Evolutionary conservation across 1,140 invertebrate genomes (phyloP).

Genomic region (Cydia strobilella): DNA sequence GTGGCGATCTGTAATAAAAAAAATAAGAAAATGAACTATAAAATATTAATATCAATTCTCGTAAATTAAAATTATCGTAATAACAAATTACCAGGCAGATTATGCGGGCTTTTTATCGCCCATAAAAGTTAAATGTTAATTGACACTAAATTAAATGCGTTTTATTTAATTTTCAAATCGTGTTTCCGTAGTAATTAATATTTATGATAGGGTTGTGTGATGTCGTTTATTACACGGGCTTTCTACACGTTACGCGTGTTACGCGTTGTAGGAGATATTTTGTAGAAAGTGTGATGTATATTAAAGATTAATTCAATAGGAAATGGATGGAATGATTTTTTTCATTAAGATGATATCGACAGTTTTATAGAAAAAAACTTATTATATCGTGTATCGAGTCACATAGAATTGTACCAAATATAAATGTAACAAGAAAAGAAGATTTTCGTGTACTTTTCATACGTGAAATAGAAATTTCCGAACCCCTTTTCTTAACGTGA

Average conservation of each 20-base stretch:
- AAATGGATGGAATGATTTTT: no score
- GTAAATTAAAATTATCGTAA: conserved; percentile 19
- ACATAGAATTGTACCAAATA: no score
- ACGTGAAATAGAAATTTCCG: no score
- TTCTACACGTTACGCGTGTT: not conserved
- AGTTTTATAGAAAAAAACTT: no score
- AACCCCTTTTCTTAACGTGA: no score
- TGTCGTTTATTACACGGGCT: conserved; percentile 11
- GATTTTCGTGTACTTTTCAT: no score
- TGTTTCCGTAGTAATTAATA: conserved; percentile 21
- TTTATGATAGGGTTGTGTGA: conserved; percentile 22
- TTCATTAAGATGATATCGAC: no score
- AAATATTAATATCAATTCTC: conserved; percentile 18
- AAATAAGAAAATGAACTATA: not conserved
- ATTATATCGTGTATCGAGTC: no score
- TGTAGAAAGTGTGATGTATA: no score
- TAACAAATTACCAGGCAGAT: conserved; percentile 24
- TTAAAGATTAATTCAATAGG: no score
- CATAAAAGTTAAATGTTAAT: conserved; percentile 25
- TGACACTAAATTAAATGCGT: conserved; percentile 26
- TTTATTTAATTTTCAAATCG: conserved; percentile 6
- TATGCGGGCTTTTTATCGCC: conserved; percentile 11
- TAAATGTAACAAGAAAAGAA: no score
- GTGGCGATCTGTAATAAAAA: conserved; percentile 53
- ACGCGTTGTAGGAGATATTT: not conserved